phyloP scores from a whole-genome alignment of 2,888 invertebrate genomes.

The Brachyptera putata region DNA sequence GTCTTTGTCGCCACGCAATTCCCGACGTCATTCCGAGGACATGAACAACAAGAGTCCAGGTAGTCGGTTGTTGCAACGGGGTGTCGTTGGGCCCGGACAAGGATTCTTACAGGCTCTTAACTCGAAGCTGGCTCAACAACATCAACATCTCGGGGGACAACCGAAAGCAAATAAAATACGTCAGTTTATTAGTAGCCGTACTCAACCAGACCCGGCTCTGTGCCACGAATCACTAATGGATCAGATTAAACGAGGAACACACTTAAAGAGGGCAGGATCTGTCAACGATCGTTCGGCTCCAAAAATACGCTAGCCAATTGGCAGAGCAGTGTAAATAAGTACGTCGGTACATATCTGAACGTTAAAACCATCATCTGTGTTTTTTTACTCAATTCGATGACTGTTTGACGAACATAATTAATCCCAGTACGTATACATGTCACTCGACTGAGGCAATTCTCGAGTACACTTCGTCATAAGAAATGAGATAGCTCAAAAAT shows the following conservation, averaged over 20 bases:
- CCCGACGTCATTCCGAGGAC: slow-evolving; percentile 51
- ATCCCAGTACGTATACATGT: no score
- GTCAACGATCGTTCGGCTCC: slow-evolving; percentile 85
- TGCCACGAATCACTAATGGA: slow-evolving; percentile 91
- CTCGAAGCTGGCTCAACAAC: slow-evolving; percentile 63
- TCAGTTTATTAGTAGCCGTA: slow-evolving; percentile 57
- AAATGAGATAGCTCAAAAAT: no score
- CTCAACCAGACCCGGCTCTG: slow-evolving; percentile 65
- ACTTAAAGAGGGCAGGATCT: slow-evolving; percentile 69
- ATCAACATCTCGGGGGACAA: slow-evolving; percentile 44
- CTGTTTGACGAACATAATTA: no score
- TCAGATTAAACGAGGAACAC: slow-evolving; percentile 84
- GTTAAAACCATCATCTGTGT: no score
- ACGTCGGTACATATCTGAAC: no score
- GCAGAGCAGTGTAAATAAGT: not conserved
- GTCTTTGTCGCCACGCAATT: slow-evolving; percentile 54
- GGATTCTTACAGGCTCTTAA: slow-evolving; percentile 77
- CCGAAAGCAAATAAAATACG: slow-evolving; percentile 61
- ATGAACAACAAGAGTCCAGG: slow-evolving; percentile 32
- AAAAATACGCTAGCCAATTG: slow-evolving; percentile 67
- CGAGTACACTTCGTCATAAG: no score
- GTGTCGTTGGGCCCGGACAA: slow-evolving; percentile 40
- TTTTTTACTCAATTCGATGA: no score
- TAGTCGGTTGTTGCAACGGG: not conserved
- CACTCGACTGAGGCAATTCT: no score